Conservation (phyloP, 2,888 invertebrate genomes). For the Euplexia lucipara region DNA sequence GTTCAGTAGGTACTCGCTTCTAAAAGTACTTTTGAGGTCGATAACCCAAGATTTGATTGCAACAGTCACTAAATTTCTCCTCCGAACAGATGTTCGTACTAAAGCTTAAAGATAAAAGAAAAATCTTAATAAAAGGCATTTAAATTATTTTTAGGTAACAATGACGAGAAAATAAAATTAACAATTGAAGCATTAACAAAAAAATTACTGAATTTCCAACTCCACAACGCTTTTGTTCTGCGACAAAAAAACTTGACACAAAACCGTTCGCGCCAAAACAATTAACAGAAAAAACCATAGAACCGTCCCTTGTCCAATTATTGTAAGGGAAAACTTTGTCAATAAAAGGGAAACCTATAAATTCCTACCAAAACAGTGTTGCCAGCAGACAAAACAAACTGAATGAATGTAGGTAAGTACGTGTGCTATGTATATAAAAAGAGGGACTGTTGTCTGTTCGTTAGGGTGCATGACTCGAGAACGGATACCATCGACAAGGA, state of each 20-base stretch:
- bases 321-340: slow-evolving; percentile 72
- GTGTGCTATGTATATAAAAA: slow-evolving; percentile 70
- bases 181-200: slow-evolving; percentile 6
- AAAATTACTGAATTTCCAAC: slow-evolving; percentile 12
- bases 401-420: slow-evolving; percentile 74
- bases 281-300: slow-evolving; percentile 62
- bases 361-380: slow-evolving; percentile 79
- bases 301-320: slow-evolving; percentile 65
- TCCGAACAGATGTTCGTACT: background rate
- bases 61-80: slow-evolving; percentile 7
- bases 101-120: slow-evolving; percentile 13
- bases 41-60: slow-evolving; percentile 22
- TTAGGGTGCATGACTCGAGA: slow-evolving; percentile 90
- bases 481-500: slow-evolving; percentile 77
- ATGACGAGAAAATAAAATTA: slow-evolving; percentile 3
- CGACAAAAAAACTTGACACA: slow-evolving; percentile 46
- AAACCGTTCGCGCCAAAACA: slow-evolving; percentile 52
- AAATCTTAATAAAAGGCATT: slow-evolving; percentile 13
- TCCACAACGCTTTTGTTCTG: slow-evolving; percentile 15
- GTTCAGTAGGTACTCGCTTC: slow-evolving; percentile 19
- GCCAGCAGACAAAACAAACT: slow-evolving; percentile 82
- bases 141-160: slow-evolving; percentile 7
- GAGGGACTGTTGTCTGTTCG: slow-evolving; percentile 78
- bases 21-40: slow-evolving; percentile 27
- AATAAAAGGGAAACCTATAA: slow-evolving; percentile 80